A percentile compares a stretch with the other conserved stretches of the same genome.
phyloP scores from a whole-genome alignment of 2,797 vertebrate species.

The Acrocephalus scirpaceus region DNA sequence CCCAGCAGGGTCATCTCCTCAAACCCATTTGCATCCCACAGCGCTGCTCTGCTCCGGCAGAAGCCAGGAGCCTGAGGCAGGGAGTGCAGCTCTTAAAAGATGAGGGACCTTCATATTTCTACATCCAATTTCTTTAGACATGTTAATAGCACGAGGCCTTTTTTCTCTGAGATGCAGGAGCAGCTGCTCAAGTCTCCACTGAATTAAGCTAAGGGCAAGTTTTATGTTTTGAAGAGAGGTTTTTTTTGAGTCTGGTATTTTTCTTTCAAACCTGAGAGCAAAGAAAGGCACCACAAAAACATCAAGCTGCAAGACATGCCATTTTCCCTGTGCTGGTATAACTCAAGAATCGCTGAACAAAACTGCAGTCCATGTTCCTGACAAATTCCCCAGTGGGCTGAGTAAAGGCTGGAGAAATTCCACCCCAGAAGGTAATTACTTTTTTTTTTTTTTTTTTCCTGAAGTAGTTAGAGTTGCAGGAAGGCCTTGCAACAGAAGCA shows the following conservation, averaged over 20 bases:
- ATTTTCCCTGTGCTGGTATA: constrained; percentile 40
- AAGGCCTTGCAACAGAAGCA: background rate
- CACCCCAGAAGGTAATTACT: constrained; percentile 23
- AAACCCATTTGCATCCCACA: background rate
- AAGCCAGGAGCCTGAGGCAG: background rate
- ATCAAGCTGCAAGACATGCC: constrained; percentile 51
- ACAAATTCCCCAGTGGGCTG: constrained; percentile 25
- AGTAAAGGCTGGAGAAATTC: constrained; percentile 47
- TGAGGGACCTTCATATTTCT: background rate
- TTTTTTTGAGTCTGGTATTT: background rate
- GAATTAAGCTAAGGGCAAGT: constrained; percentile 47
- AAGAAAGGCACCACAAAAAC: constrained; percentile 53
- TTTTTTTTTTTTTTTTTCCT: background rate
- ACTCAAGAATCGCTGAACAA: constrained; percentile 27
- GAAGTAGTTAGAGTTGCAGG: background rate
- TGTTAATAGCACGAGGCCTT: constrained; percentile 10
- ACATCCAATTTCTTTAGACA: constrained; percentile 36
- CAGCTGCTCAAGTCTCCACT: constrained; percentile 18
- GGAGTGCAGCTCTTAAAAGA: background rate
- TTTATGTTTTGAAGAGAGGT: background rate
- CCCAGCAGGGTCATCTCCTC: background rate
- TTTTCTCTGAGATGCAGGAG: background rate
- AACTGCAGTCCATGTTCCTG: background rate
- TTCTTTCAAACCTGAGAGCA: constrained; percentile 5
- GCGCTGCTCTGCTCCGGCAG: background rate